Evolutionary conservation across 2,113 vertebrate species (phyloP).

Genomic region (Alectura lathami): DNA sequence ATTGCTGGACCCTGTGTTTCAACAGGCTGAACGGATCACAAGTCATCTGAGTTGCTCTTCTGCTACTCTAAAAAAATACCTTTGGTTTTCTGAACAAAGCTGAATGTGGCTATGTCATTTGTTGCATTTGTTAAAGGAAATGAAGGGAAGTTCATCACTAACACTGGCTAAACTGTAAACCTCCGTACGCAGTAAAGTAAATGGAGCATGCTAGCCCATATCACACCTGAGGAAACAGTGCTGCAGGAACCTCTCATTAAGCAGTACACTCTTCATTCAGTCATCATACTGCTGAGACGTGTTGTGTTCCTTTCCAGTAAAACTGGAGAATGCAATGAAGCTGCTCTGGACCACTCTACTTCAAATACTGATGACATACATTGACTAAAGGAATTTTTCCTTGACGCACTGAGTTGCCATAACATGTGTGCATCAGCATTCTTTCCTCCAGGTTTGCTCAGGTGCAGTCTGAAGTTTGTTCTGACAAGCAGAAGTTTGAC

Average conservation of each 20-base stretch:
- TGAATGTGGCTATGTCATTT: neutral
- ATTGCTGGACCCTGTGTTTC: neutral
- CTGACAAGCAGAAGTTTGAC: neutral
- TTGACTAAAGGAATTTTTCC: neutral
- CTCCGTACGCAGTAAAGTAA: conserved; percentile 7
- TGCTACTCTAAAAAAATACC: neutral
- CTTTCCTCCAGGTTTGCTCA: neutral
- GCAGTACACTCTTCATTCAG: neutral
- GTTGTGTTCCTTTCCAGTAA: conserved; percentile 9
- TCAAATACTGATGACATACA: neutral
- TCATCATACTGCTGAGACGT: neutral
- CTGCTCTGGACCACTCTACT: neutral
- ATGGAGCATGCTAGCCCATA: neutral
- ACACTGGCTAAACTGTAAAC: neutral
- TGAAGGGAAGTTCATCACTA: neutral
- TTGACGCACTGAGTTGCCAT: neutral
- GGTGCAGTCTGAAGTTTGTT: neutral
- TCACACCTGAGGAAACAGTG: neutral
- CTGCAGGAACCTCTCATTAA: neutral
- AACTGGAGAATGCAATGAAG: conserved; percentile 28
- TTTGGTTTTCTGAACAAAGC: neutral
- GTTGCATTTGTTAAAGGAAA: neutral
- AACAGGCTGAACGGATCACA: neutral
- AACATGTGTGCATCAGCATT: rapidly evolving
- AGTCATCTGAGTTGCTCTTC: neutral